These are phyloP conservation scores for Corythaixoides concolor DNA, from an alignment of 2,113 vertebrate genomes.

Conservation along the genomic window DNA sequence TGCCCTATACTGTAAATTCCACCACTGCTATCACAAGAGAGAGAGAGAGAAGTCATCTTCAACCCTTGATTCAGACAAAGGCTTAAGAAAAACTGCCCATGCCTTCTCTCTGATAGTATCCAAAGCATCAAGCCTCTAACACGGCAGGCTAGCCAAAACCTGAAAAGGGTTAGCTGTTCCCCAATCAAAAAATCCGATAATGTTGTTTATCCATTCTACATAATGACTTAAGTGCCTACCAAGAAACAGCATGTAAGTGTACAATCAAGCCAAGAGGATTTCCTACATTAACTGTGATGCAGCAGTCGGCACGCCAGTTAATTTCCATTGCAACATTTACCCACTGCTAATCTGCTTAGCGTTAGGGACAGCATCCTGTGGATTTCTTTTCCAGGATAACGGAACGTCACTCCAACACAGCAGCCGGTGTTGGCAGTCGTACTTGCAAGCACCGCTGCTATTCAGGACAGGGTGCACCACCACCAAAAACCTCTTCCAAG, in stretches of 20 bases:
- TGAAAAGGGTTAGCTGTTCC: background rate
- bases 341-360: constrained; percentile 24
- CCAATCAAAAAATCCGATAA: background rate
- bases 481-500: background rate
- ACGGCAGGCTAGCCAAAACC: background rate
- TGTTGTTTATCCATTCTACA: constrained; percentile 23
- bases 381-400: background rate
- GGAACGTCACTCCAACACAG: background rate
- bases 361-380: background rate
- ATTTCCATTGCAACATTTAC: constrained; percentile 37
- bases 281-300: constrained; percentile 7
- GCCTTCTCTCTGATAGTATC: background rate
- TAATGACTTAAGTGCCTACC: constrained; percentile 2
- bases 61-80: background rate
- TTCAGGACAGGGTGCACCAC: background rate
- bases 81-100: background rate
- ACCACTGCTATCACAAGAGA: background rate
- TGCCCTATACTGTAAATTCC: background rate
- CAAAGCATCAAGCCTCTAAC: background rate
- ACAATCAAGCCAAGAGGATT: constrained; percentile 37
- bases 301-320: background rate
- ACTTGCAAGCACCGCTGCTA: background rate
- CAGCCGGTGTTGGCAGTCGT: background rate
- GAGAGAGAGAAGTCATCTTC: background rate
- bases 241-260: background rate